Base-by-base conservation (phyloP, 2,113 vertebrate species). In the Lycaon pictus region DNA sequence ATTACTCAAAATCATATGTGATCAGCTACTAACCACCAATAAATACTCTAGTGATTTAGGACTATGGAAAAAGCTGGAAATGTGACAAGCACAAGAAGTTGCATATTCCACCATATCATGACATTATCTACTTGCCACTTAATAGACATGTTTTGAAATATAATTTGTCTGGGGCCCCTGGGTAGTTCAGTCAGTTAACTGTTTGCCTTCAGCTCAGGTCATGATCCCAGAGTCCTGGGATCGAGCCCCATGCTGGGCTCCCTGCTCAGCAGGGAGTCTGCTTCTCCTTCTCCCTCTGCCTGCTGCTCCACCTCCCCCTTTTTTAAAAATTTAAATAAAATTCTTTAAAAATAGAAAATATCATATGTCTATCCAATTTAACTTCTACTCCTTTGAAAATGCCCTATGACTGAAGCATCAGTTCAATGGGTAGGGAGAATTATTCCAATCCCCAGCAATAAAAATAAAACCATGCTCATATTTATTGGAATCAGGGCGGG, bases 401-500 rank as follows among this genome's bases (percentile, higher is more conserved):
- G 8, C 11, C 48, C 72, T 48, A 23, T 67, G 5, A 72, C 0
- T 53, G 43, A 81, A 71, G 84, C 25, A 32, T 25, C 15, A 4
- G 43, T 17, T 71, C 35, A 3, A 4, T 0, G 0, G 62, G 35
- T 16, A 77, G 22, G 11, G 67, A 85, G 67, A 90, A 58, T 65
- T 91, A 25, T 65, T 74, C 32, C 11, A 82, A n/a, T 0, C 16
- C 13, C 29, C 29, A 27, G 32, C 29, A 93, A 95, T n/a, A 56
- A 81, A 88, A 93, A 83, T 56, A 74, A 92, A 93, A 85, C 29
- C 65, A 93, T 93, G 82, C 67, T 76, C 65, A n/a, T 9, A 37
- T 11, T 32, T 32, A 22, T 32, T 86, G 20, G 95, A 67, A 94
- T 72, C 56, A 15, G 55, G 55, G 55, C 58, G 56, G 29, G 5